Base-by-base conservation (phyloP, 30 jellyfish, hydroid and myxozoan genomes). In the Cassiopea andromeda region DNA sequence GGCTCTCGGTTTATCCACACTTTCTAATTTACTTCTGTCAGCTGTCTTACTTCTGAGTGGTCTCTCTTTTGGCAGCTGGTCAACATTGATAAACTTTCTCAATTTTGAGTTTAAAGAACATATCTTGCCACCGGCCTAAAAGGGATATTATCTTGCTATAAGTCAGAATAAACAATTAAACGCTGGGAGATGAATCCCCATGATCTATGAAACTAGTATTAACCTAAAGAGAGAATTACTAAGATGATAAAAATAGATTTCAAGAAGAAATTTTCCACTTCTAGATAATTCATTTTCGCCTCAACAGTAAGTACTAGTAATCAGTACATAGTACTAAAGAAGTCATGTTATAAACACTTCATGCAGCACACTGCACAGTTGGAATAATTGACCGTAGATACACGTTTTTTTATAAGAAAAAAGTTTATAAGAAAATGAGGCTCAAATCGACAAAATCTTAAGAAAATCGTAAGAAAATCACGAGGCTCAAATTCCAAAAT, bases 21-120 rank as follows among this genome's bases (percentile, higher is more conserved):
- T 73, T 38, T 58, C 73, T 16, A 18, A 6, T 2, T 16, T 46
- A 43, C 16, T 75, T 57, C 48, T 48, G 38, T n/a, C 5, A 14
- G 76, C 18, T 2, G 74, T 57, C 16, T 45, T 68, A 70, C 94
- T 87, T 77, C 94, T 87, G 47, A 87, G 85, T 19, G 78, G n/a
- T 89, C 75, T 87, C 57, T 87, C 94, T 49, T 87, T 73, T 64
- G 94, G 94, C 38, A 75, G 67, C 38, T 76, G 60, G 10, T 58
- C 76, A 45, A 60, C 89, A 66, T 75, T 80, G 1, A 87, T 48
- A 49, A 77, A 58, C 17, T 50, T 49, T 9, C n/a, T 38, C 1
- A 87, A 69, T 58, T 87, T 87, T 27, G 89, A 38, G 59, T 77
- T 64, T 69, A 87, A 89, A 2, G 89, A 64, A 38, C 71, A 38